Evolutionary conservation across 2,888 invertebrate genomes (phyloP).

Genomic region (Amphiduros pacificus): DNA sequence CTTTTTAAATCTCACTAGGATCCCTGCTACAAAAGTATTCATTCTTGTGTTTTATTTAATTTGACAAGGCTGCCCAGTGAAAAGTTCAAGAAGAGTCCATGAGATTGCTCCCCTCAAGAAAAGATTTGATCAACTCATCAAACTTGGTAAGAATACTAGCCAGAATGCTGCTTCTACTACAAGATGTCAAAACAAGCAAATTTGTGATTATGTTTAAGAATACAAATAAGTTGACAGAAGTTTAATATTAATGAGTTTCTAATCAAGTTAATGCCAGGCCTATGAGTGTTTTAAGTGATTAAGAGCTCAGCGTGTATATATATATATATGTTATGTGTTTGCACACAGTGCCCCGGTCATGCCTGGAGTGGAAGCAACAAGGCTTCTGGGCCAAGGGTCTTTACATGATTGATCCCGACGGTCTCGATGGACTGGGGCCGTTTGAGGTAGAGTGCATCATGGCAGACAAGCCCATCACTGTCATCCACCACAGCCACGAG

Average conservation of each 20-base stretch:
- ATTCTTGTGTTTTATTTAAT: background rate
- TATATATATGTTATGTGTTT: no score
- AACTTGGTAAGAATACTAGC: no score
- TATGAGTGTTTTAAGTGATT: no score
- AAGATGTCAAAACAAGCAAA: background rate
- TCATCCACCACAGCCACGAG: slow-evolving; percentile 13
- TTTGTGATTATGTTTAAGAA: background rate
- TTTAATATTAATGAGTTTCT: background rate
- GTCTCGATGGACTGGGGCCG: slow-evolving; percentile 8
- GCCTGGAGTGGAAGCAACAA: slow-evolving; percentile 6
- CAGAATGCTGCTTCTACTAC: background rate
- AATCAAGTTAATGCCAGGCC: background rate
- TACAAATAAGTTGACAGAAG: background rate
- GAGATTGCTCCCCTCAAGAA: slow-evolving; percentile 14
- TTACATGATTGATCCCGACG: slow-evolving; percentile 17
- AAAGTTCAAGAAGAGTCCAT: slow-evolving; percentile 7
- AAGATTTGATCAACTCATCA: slow-evolving; percentile 4
- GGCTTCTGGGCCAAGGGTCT: slow-evolving; percentile 1
- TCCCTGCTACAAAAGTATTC: background rate
- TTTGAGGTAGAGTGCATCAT: slow-evolving; percentile 10
- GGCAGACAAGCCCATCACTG: background rate
- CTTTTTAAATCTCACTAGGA: background rate
- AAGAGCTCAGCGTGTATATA: no score
- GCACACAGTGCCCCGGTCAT: slow-evolving; percentile 9
- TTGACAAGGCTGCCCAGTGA: slow-evolving; percentile 6